Evolutionary conservation across 2,113 vertebrate species (phyloP).

Genomic region (Fregata magnificens): DNA sequence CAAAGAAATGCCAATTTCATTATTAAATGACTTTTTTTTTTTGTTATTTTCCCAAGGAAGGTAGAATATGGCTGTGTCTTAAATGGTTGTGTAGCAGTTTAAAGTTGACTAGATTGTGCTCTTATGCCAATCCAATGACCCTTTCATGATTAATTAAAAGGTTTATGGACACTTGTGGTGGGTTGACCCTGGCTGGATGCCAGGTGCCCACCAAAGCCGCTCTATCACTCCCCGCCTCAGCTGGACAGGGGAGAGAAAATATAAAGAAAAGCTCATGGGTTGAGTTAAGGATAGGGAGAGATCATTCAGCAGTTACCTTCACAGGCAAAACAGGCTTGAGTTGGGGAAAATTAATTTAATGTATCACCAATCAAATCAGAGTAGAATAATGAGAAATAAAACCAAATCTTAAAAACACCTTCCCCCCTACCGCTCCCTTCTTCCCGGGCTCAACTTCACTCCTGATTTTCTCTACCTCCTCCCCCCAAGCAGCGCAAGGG

Average conservation of each 20-base stretch:
- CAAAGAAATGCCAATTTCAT: not conserved
- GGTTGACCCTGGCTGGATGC: not conserved
- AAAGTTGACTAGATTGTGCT: not conserved
- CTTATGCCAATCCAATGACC: not conserved
- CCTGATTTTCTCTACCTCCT: too few species aligned
- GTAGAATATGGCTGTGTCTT: not conserved
- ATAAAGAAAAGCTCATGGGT: not conserved
- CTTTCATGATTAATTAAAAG: not conserved
- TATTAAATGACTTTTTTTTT: not conserved
- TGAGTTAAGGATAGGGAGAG: not conserved
- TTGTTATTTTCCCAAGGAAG: rapidly evolving
- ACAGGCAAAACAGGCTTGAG: not conserved
- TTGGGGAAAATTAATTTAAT: not conserved
- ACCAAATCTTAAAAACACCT: too few species aligned
- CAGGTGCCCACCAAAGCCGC: not conserved
- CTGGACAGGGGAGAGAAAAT: not conserved
- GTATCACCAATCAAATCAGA: not conserved
- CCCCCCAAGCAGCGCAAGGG: too few species aligned
- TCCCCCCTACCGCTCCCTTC: too few species aligned
- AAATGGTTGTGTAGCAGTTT: not conserved
- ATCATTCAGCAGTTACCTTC: not conserved
- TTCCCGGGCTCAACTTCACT: too few species aligned
- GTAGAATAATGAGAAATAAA: not conserved
- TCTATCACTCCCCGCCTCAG: not conserved
- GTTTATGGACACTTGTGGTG: not conserved